Percentiles rank a stretch among this genome's conserved stretches.
These are phyloP conservation scores for Leptinotarsa defecta DNA, from an alignment of 1,140 invertebrate genomes.

Conservation along the genomic window DNA sequence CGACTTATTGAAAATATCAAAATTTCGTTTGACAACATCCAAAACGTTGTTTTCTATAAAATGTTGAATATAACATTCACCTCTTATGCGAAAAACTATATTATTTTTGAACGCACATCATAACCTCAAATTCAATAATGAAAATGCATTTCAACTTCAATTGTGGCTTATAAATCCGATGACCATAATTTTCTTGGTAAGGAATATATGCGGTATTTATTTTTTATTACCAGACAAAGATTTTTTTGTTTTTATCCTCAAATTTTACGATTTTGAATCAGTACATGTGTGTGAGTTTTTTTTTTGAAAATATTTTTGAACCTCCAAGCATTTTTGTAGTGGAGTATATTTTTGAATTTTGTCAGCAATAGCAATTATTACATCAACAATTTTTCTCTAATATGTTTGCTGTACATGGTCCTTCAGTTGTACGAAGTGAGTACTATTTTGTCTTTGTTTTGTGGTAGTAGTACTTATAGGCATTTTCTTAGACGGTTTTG, in stretches of 20 bases:
- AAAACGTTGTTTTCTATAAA: no score
- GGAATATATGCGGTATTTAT: no score
- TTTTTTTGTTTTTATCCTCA: background rate
- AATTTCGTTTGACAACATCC: no score
- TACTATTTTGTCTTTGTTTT: conserved; percentile 55
- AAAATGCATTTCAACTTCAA: background rate
- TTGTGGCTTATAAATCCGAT: background rate
- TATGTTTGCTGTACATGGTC: conserved; percentile 56
- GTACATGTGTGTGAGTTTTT: conserved; percentile 57
- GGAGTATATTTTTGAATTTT: conserved; percentile 49
- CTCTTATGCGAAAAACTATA: no score
- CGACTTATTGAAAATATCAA: no score
- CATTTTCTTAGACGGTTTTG: conserved; percentile 19
- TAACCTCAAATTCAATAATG: background rate
- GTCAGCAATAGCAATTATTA: conserved; percentile 50
- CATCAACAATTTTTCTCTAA: conserved; percentile 56
- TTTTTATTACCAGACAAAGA: background rate
- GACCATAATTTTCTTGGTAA: no score
- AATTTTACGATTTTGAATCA: conserved; percentile 46
- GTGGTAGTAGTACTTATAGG: conserved; percentile 46
- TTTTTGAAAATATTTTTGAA: conserved; percentile 45
- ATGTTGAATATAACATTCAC: no score
- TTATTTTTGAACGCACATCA: no score
- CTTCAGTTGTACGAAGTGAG: conserved; percentile 56
- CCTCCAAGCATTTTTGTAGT: conserved; percentile 58